Evolutionary conservation across 2,888 invertebrate species (phyloP), one percentile per base, ranked within the genome.

Genomic region (Phyto melanocephala): DNA sequence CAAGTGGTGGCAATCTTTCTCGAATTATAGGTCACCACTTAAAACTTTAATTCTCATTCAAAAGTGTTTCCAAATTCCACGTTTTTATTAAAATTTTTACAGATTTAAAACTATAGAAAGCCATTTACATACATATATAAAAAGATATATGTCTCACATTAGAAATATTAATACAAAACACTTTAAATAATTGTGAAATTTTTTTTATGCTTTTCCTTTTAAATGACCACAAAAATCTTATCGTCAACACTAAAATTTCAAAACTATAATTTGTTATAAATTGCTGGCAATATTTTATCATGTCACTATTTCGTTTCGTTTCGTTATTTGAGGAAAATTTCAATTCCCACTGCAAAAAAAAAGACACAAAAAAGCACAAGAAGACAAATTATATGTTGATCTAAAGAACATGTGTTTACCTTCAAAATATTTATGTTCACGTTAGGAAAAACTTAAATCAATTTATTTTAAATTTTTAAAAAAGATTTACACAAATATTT

Each of bases 391-490:
- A 84, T 83, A 84, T 85, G 85, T 84, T 85, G 88, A 85, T 87
- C 65, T 86, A 77, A 72, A 84, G 50, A 86, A 88, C 88, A 89
- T 85, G 84, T 89, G 88, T 89, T 87, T 87, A 86, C 88, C 85
- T 87, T 87, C 89, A 88, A 88, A 89, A 88, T 88, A 88, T 89
- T 88, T 88, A 86, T 88, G 87, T 87, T 71, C 47, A 77, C 70
- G 63, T 22, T 58, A 80, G 71, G 77, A 22, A 40, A 62, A 70
- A 77, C 68, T 35, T 24, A 63, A 79, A 60, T 76, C 75, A 76
- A 82, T 82, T 76, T 79, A 82, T 75, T 75, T 78, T 54, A 74
- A 63, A 72, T 63, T 35, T 63, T 58, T 40, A 47, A 45, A 37
- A 67, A 45, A 65, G 24, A 42, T 74, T 74, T 68, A 72, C 50